Conservation (phyloP, 2,888 invertebrate species). For the Netelia fuscicornis region DNA sequence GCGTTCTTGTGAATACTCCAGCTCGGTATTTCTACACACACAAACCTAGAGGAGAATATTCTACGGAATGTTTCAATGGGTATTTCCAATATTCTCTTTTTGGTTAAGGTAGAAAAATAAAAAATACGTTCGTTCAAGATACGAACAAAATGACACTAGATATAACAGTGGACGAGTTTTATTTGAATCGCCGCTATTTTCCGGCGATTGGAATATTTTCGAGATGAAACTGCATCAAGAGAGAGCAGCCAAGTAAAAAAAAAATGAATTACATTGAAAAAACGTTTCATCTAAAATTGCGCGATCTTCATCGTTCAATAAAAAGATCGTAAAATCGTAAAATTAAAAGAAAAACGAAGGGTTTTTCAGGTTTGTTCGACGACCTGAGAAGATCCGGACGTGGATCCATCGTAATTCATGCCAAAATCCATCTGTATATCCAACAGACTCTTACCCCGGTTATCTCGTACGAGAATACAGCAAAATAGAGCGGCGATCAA, state of each 20-base stretch:
- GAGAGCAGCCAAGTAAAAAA: not conserved
- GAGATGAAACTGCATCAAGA: not conserved
- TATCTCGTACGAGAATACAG: slow-evolving; percentile 73
- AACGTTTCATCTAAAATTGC: not conserved
- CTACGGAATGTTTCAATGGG: not conserved
- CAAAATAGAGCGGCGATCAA: slow-evolving; percentile 74
- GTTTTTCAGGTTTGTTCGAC: slow-evolving; percentile 36
- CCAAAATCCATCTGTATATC: slow-evolving; percentile 76
- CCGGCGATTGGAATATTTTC: not conserved
- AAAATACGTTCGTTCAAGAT: not conserved
- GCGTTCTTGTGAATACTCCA: too few relatives aligned
- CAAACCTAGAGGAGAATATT: not conserved
- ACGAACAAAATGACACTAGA: not conserved
- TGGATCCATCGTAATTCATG: slow-evolving; percentile 45
- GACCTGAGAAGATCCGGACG: slow-evolving; percentile 35
- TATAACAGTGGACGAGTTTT: not conserved
- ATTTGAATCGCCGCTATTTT: not conserved
- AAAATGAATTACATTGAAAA: not conserved
- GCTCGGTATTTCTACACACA: too few relatives aligned
- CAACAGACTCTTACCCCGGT: slow-evolving; percentile 74
- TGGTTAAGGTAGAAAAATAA: not conserved
- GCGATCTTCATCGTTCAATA: not conserved
- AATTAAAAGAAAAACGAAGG: not conserved
- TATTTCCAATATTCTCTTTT: not conserved
- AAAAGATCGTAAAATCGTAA: not conserved